phyloP scores from a whole-genome alignment of 2,888 invertebrate species.

The Platycheirus rosarum region DNA sequence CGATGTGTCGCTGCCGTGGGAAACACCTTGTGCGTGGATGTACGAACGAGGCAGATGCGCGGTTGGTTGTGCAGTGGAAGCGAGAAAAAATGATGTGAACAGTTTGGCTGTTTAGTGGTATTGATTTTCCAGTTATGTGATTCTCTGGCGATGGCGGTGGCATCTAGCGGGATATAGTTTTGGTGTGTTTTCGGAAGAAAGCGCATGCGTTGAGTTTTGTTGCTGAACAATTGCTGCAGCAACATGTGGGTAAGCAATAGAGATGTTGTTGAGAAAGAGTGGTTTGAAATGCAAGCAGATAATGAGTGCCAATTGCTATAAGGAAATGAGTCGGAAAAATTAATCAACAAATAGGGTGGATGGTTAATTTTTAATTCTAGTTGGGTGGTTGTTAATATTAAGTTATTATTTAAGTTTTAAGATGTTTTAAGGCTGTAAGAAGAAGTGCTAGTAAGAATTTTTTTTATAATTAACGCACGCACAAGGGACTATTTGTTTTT shows the following conservation, averaged over 20 bases:
- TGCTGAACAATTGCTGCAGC: conserved; percentile 44
- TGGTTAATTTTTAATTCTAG: too few species aligned
- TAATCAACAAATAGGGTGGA: too few species aligned
- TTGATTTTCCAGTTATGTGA: conserved; percentile 60
- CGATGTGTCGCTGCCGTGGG: conserved; percentile 70
- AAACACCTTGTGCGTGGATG: conserved; percentile 72
- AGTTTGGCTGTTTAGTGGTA: conserved; percentile 60
- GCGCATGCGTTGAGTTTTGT: conserved; percentile 64
- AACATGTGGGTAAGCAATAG: conserved; percentile 6
- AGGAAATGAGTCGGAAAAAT: too few species aligned
- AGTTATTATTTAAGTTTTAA: too few species aligned
- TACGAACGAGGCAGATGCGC: conserved; percentile 59
- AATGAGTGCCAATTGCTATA: too few species aligned
- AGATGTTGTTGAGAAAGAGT: neutral
- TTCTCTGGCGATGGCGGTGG: conserved; percentile 33
- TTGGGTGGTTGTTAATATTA: too few species aligned
- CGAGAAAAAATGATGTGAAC: conserved; percentile 53
- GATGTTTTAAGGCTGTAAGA: too few species aligned
- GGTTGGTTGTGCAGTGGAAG: conserved; percentile 38
- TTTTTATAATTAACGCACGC: too few species aligned
- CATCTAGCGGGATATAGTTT: conserved; percentile 48
- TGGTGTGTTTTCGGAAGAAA: neutral
- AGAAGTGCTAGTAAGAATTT: too few species aligned
- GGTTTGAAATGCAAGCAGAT: neutral
- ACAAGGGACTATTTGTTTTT: too few species aligned